Evolutionary conservation across 2,888 invertebrate genomes (phyloP).

Genomic region (Slavum lentiscoides): DNA sequence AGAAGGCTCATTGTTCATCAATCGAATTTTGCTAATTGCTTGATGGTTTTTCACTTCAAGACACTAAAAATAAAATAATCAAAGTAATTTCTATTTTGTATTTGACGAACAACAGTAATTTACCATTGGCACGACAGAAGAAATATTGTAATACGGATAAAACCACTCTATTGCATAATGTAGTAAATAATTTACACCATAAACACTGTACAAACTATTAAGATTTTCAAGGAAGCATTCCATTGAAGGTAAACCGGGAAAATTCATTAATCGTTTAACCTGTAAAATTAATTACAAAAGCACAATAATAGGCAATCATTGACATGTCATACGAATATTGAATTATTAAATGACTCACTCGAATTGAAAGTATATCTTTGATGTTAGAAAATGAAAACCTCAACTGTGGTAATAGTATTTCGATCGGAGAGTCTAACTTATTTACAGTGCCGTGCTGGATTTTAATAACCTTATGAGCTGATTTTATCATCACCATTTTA

Average conservation of each 20-base stretch:
- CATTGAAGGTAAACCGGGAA: constrained; percentile 33
- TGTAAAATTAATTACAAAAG: constrained; percentile 19
- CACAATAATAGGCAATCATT: background rate
- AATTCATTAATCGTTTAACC: constrained; percentile 27
- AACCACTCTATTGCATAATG: constrained; percentile 62
- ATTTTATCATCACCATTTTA: constrained; percentile 70
- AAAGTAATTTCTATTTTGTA: background rate
- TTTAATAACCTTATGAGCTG: constrained; percentile 73
- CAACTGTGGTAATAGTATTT: constrained; percentile 60
- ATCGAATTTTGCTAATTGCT: constrained; percentile 54
- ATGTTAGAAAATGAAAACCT: constrained; percentile 59
- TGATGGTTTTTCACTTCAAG: constrained; percentile 56
- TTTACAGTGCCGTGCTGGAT: constrained; percentile 63
- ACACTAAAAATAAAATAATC: constrained; percentile 52
- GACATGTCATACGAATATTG: background rate
- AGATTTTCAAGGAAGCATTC: constrained; percentile 49
- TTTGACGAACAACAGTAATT: constrained; percentile 39
- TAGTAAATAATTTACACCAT: constrained; percentile 57
- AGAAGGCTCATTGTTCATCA: constrained; percentile 53
- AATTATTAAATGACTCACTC: constrained; percentile 23
- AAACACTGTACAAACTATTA: constrained; percentile 17
- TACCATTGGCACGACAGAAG: constrained; percentile 60
- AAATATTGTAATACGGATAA: constrained; percentile 60
- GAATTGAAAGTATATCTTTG: constrained; percentile 51
- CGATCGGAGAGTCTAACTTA: constrained; percentile 60